Base-by-base conservation (phyloP, 2,797 vertebrate genomes). In the Tinamus major region DNA sequence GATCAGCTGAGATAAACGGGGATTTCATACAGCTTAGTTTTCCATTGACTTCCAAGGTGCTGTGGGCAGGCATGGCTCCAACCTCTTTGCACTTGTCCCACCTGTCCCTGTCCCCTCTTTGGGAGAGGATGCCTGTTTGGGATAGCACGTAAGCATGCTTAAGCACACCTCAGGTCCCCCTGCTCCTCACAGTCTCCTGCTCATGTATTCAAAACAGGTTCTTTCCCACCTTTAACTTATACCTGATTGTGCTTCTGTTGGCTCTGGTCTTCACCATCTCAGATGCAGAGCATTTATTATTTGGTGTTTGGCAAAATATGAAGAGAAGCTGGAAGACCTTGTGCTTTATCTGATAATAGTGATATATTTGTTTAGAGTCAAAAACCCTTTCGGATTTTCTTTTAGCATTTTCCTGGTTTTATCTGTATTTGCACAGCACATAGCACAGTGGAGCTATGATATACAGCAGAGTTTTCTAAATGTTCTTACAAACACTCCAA, bases 381-480 rank as follows among this genome's bases (percentile, higher is more conserved):
- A 56, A 56, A 19, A 31, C 6, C 31, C 49, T 85, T 62, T 65
- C 26, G 75, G 49, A 65, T 91, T 85, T 82, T 23, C n/a, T 77
- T 85, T 91, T 53, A 85, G 53, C 19, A 61, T 81, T 89, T 81
- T 61, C 53, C 26, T 24, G 7, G 26, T 27, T 86, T 67, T 67
- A 31, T 68, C 67, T 4, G 3, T 70, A 24, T 46, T 63, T 6
- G 24, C 35, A 59, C 68, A 0, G 0, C 65, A 83, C 20, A 9
- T 49, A 85, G 24, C 3, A 13, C 39, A n/a, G n/a, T 27, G 44
- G 39, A 69, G 65, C 70, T 83, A 27, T 29, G 48, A 80, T 44
- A 79, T 42, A 59, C 68, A 91, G 64, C 79, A 61, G 65, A n/a
- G 61, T 35, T 70, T 86, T 77, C 49, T 51, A 67, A 87, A 79